Conservation (phyloP, 2,113 vertebrate species). For the Oxyura jamaicensis region DNA sequence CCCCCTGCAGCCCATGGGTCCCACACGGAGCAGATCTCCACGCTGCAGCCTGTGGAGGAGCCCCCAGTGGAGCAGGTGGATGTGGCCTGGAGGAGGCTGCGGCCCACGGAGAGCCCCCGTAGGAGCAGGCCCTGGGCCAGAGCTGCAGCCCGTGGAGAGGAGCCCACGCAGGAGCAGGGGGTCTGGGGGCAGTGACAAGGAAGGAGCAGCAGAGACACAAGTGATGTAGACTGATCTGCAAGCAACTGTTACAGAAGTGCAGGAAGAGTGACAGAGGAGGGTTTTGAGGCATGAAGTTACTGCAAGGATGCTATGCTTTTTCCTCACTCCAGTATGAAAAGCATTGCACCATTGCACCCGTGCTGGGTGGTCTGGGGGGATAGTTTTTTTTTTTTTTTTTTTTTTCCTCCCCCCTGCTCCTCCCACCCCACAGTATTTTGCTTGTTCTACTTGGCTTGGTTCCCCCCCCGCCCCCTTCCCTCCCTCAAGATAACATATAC, state of each 20-base stretch:
- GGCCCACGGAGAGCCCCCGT: too few relatives aligned
- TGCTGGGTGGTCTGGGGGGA: not conserved
- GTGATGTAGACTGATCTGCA: not conserved
- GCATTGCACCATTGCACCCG: not conserved
- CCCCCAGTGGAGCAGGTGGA: too few relatives aligned
- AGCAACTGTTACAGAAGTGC: not conserved
- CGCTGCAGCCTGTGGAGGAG: too few relatives aligned
- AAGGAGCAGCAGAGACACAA: not conserved
- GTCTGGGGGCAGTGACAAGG: too few relatives aligned
- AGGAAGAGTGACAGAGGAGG: not conserved
- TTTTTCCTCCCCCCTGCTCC: not conserved
- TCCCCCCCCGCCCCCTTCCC: not conserved
- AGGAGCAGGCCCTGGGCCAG: too few relatives aligned
- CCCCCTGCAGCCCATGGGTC: too few relatives aligned
- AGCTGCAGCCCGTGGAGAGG: too few relatives aligned
- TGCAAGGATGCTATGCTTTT: not conserved
- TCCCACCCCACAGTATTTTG: not conserved
- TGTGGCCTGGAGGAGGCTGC: too few relatives aligned
- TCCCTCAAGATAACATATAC: not conserved
- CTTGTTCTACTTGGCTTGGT: not conserved
- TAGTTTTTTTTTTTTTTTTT: not conserved
- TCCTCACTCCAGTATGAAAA: not conserved
- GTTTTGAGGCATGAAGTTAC: not conserved
- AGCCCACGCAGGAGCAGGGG: too few relatives aligned
- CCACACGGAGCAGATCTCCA: too few relatives aligned